These are phyloP conservation scores for Laodelphax striatellus DNA, from an alignment of 1,140 invertebrate genomes.

Conservation along the genomic window DNA sequence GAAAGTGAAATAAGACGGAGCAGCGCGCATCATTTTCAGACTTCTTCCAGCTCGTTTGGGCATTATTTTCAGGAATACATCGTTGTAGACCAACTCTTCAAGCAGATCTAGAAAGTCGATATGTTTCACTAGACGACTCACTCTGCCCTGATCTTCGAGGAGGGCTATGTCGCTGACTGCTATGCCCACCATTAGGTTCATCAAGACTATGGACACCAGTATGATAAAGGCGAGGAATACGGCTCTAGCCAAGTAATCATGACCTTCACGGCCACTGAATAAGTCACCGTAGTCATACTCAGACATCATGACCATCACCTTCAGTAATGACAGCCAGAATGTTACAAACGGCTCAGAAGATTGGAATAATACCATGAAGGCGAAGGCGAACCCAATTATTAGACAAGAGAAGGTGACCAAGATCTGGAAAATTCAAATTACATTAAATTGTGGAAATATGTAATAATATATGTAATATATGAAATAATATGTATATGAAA, in stretches of 20 bases:
- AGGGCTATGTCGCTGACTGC: slow-evolving; percentile 34
- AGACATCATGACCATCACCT: slow-evolving; percentile 45
- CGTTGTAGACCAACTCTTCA: slow-evolving; percentile 19
- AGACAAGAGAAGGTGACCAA: slow-evolving; percentile 38
- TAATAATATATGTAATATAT: no score
- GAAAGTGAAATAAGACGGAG: no score
- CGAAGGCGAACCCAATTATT: slow-evolving; percentile 41
- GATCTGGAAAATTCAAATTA: slow-evolving; percentile 23
- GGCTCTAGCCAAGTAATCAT: slow-evolving; percentile 20
- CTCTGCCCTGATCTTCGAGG: slow-evolving; percentile 20
- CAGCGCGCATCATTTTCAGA: no score
- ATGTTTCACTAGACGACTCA: slow-evolving; percentile 20
- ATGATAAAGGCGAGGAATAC: slow-evolving; percentile 28
- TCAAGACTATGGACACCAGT: slow-evolving; percentile 32
- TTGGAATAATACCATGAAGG: slow-evolving; percentile 39
- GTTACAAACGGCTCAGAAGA: slow-evolving; percentile 31
- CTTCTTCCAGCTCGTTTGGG: no score
- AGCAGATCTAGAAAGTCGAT: slow-evolving; percentile 20
- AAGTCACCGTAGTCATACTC: slow-evolving; percentile 40
- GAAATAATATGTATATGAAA: no score
- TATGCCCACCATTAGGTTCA: slow-evolving; percentile 35
- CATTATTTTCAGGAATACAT: no score
- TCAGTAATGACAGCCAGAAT: slow-evolving; percentile 35
- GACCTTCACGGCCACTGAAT: slow-evolving; percentile 24
- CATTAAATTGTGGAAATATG: no score